These are phyloP conservation scores for Emydocephalus ijimae DNA, from an alignment of 2,113 vertebrate species.

Conservation along the genomic window DNA sequence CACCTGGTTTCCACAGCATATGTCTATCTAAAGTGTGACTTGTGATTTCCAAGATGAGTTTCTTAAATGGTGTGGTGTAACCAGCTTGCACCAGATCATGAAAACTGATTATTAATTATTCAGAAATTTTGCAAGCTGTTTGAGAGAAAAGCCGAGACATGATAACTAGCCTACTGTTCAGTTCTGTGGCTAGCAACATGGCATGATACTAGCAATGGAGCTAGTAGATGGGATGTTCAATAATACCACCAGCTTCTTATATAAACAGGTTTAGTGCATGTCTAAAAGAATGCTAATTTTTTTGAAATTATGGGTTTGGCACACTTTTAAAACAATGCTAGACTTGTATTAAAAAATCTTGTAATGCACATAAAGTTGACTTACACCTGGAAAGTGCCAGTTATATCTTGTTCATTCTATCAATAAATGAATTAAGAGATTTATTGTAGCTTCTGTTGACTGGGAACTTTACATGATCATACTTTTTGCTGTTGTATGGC, in stretches of 20 bases:
- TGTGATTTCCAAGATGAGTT: background rate
- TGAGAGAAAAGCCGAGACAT: background rate
- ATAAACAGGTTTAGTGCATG: background rate
- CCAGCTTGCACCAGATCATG: background rate
- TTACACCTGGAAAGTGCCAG: background rate
- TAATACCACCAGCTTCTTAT: background rate
- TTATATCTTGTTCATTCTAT: background rate
- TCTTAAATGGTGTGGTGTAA: background rate
- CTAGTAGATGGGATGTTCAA: background rate
- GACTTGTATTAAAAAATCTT: background rate
- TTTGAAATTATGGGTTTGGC: background rate
- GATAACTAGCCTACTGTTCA: background rate
- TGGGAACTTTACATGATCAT: background rate
- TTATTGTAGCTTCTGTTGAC: background rate
- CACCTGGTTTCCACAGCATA: background rate
- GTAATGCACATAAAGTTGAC: background rate
- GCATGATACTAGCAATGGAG: background rate
- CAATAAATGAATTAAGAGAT: background rate
- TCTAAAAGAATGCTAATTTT: too few species aligned
- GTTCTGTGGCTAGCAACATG: background rate
- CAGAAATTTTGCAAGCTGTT: background rate
- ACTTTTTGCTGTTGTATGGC: background rate
- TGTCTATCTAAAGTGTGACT: background rate
- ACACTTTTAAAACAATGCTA: background rate
- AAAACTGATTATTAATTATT: background rate